These are phyloP conservation scores for Spheniscus humboldti DNA, from an alignment of 2,797 vertebrate species.

Conservation along the genomic window DNA sequence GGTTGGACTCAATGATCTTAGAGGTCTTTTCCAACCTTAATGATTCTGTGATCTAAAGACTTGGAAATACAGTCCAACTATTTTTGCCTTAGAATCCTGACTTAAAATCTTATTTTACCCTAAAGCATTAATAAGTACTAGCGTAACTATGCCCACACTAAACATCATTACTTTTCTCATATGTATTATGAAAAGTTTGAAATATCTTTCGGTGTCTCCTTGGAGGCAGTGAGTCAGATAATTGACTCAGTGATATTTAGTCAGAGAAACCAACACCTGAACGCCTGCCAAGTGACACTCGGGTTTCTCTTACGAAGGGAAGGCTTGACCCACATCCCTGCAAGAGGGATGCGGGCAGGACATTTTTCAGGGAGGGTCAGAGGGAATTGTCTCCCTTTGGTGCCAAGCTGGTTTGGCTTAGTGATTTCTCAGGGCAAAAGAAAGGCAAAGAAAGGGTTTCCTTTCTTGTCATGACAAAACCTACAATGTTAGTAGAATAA, in stretches of 20 bases:
- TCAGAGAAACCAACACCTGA: neutral
- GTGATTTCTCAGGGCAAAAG: neutral
- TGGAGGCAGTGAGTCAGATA: neutral
- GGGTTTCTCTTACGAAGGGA: rapidly evolving
- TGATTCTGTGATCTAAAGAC: neutral
- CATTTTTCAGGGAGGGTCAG: no score
- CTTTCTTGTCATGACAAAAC: no score
- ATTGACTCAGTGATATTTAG: neutral
- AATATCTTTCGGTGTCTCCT: neutral
- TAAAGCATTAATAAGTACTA: neutral
- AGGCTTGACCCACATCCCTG: neutral
- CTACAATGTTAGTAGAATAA: no score
- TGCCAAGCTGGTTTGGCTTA: neutral
- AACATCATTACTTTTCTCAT: neutral
- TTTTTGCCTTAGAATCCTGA: neutral
- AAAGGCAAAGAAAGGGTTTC: neutral
- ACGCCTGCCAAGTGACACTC: rapidly evolving
- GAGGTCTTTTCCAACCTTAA: no score
- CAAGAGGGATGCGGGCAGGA: neutral
- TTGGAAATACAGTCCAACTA: neutral
- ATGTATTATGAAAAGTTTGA: neutral
- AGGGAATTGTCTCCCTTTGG: neutral
- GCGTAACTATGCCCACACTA: neutral
- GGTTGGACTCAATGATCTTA: no score
- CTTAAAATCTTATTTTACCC: neutral